These are phyloP conservation scores for Prosopocoilus inquinatus DNA, from an alignment of 2,888 invertebrate genomes.

Conservation along the genomic window DNA sequence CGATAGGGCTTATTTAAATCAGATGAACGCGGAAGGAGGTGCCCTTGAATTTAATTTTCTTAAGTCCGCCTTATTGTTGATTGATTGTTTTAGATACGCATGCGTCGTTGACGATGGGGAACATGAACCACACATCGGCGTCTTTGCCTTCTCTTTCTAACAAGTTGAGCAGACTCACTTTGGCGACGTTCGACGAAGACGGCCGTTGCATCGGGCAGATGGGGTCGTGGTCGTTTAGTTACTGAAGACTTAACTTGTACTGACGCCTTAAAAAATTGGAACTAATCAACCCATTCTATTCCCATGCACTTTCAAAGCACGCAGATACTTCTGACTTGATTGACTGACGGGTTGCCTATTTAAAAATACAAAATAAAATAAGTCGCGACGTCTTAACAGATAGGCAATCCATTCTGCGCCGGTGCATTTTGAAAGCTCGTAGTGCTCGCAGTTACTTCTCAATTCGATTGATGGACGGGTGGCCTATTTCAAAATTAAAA, in stretches of 20 bases:
- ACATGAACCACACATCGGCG: constrained; percentile 47
- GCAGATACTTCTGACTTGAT: too few relatives aligned
- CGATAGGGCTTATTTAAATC: constrained; percentile 46
- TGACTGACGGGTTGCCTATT: too few relatives aligned
- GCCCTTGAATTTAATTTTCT: background rate
- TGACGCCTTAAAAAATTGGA: background rate
- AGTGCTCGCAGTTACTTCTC: too few relatives aligned
- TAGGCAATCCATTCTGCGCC: too few relatives aligned
- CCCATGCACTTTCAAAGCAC: too few relatives aligned
- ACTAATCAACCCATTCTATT: too few relatives aligned
- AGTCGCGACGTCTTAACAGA: too few relatives aligned
- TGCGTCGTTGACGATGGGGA: constrained; percentile 47
- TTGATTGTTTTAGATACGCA: constrained; percentile 46
- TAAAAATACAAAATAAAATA: too few relatives aligned
- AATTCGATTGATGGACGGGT: too few relatives aligned
- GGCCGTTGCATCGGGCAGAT: constrained; percentile 85
- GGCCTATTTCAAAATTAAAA: too few relatives aligned
- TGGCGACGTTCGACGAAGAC: constrained; percentile 88
- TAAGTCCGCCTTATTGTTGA: background rate
- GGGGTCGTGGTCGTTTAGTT: constrained; percentile 77
- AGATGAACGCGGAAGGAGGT: constrained; percentile 41
- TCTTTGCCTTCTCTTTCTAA: constrained; percentile 72
- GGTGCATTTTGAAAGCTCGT: too few relatives aligned
- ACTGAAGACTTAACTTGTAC: constrained; percentile 40
- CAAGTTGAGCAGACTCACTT: constrained; percentile 79